Evolutionary conservation across 2,797 vertebrate species (phyloP), one percentile per base, ranked within the genome.

Genomic region (Danio aesculapii): DNA sequence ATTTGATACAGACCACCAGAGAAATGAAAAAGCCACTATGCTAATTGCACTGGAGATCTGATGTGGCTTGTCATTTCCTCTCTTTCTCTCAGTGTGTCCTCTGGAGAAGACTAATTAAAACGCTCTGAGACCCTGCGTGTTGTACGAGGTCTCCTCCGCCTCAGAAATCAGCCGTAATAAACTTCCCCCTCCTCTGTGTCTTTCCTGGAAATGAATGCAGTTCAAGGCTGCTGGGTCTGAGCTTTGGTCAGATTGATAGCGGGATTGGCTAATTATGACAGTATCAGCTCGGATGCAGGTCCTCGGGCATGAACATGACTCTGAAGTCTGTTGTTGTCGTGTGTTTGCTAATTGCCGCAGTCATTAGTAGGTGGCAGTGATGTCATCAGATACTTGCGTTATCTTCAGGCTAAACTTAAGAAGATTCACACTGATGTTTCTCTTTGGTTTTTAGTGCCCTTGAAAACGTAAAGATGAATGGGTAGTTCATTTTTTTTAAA

Each of bases 71-170:
- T 75, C 84, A 83, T 83, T 81, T 82, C 67, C 83, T 78, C 47
- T 75, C 70, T 59, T 72, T 69, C 44, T 63, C 57, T 17, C 41
- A 46, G 53, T 67, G 58, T 64, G 66, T 80, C 74, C 80, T 81
- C 72, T 81, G 59, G 81, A 85, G 83, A 71, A 77, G 75, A 71
- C 82, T 81, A 77, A 88, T 88, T 86, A 88, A 86, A 85, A 85
- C 59, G 19, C 43, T 68, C 21, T 8, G 62, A 74, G 63, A 64
- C 61, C 46, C 30, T 41, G 57, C 6, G 57, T 84, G 83, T 52
- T 71, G 14, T 72, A 57, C 52, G 46, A 66, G 75, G 52, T 78
- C 71, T 75, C 68, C 59, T 53, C 68, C 49, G 66, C 64, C 74
- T 82, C 83, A 53, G 63, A 83, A 82, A 74, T 83, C 69, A 81